Percentiles rank a stretch among this genome's conserved stretches.
Conservation (phyloP, 2,888 invertebrate species). For the Bugula neritina region DNA sequence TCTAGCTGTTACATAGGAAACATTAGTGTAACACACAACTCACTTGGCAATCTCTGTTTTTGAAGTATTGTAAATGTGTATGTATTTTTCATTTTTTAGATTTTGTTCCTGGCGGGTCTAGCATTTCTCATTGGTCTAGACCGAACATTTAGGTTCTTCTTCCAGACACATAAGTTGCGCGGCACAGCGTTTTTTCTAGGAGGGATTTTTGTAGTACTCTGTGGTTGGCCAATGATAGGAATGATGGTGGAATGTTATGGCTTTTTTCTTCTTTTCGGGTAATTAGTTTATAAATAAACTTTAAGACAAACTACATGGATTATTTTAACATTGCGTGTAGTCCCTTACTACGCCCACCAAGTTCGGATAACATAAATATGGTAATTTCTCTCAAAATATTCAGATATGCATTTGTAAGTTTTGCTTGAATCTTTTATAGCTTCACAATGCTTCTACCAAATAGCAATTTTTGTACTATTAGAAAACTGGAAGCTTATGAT, state of each 20-base stretch:
- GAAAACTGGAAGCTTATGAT: no score
- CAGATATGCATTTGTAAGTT: no score
- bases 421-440: no score
- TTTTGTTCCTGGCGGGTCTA: slow-evolving; percentile 88
- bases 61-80: no score
- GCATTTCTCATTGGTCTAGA: slow-evolving; percentile 93
- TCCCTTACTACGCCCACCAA: no score
- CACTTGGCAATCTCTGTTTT: no score
- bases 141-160: slow-evolving; percentile 92
- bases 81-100: slow-evolving; percentile 67
- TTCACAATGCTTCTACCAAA: no score
- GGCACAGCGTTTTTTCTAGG: slow-evolving; percentile 84
- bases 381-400: no score
- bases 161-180: slow-evolving; percentile 89
- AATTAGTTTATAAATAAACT: slow-evolving; percentile 32
- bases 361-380: not conserved
- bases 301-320: not conserved
- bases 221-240: slow-evolving; percentile 93
- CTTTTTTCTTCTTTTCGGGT: slow-evolving; percentile 68
- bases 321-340: no score
- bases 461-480: no score
- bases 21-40: no score
- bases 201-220: slow-evolving; percentile 81
- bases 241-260: slow-evolving; percentile 96
- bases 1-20: no score